Evolutionary conservation across 2,113 vertebrate species (phyloP).

Genomic region (Lucifuga dentata): DNA sequence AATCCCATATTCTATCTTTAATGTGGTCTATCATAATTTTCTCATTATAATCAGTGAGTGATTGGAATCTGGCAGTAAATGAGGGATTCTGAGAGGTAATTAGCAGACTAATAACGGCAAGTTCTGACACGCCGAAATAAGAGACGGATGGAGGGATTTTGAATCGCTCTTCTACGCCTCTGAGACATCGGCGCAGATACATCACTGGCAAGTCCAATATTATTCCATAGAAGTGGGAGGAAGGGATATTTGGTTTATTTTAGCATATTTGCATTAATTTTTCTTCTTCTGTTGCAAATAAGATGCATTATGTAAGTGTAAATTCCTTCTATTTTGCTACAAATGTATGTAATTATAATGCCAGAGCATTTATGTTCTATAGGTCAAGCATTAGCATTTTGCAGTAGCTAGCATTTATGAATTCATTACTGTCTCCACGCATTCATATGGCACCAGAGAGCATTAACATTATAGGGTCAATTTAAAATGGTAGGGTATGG

Average conservation of each 20-base stretch:
- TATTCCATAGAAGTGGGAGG: slow-evolving; percentile 46
- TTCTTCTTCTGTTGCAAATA: slow-evolving; percentile 9
- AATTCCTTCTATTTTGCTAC: not conserved
- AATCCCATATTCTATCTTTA: slow-evolving; percentile 76
- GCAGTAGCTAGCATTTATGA: not conserved
- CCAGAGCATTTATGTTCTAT: not conserved
- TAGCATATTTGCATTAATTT: slow-evolving; percentile 45
- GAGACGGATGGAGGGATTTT: slow-evolving; percentile 72
- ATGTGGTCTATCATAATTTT: slow-evolving; percentile 76
- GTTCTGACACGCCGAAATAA: slow-evolving; percentile 76
- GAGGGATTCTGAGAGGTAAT: slow-evolving; percentile 80
- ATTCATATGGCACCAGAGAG: slow-evolving; percentile 6
- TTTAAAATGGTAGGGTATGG: not conserved
- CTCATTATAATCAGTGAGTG: slow-evolving; percentile 81
- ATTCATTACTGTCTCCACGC: slow-evolving; percentile 18
- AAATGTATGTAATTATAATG: not conserved
- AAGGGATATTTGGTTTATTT: slow-evolving; percentile 36
- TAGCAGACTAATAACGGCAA: slow-evolving; percentile 78
- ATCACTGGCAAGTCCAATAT: slow-evolving; percentile 61
- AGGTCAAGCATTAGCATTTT: slow-evolving; percentile 13
- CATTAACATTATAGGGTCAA: slow-evolving; percentile 1
- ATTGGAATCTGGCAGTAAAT: slow-evolving; percentile 80
- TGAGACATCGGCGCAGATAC: slow-evolving; percentile 55
- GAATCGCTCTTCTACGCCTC: slow-evolving; percentile 62
- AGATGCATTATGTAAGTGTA: not conserved